These are phyloP conservation scores for Carcharodon carcharias DNA, from an alignment of 2,797 vertebrate species.

Conservation along the genomic window DNA sequence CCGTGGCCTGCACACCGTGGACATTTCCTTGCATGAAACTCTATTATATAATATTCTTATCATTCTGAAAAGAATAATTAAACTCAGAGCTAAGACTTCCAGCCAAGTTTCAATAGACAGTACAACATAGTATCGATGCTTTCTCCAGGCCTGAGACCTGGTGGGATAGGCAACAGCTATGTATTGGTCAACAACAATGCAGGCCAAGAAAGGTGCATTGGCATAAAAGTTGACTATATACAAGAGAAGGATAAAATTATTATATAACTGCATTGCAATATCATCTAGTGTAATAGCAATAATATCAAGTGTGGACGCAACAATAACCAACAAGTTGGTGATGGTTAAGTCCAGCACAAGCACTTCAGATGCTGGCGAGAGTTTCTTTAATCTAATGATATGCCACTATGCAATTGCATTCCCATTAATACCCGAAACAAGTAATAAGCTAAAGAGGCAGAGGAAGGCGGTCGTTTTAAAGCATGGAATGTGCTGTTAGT, in stretches of 20 bases:
- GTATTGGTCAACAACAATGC: background rate
- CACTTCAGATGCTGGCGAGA: background rate
- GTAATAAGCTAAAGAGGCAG: background rate
- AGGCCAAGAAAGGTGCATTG: background rate
- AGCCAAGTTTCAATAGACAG: no score
- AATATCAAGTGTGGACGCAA: background rate
- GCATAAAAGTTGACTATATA: background rate
- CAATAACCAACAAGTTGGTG: background rate
- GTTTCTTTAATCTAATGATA: background rate
- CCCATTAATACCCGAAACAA: background rate
- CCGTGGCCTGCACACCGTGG: background rate
- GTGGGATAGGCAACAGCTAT: background rate
- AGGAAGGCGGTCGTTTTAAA: no score
- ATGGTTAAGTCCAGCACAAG: background rate
- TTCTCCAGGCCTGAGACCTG: background rate
- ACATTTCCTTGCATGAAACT: background rate
- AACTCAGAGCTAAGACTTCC: no score
- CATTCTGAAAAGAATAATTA: no score
- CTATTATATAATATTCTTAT: no score
- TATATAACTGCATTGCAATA: background rate
- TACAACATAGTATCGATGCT: no score
- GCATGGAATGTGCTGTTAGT: no score
- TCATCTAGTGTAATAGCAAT: background rate
- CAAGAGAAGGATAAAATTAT: background rate
- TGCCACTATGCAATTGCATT: background rate